Base-by-base conservation (phyloP, 2,113 vertebrate species). In the Recurvirostra avosetta region DNA sequence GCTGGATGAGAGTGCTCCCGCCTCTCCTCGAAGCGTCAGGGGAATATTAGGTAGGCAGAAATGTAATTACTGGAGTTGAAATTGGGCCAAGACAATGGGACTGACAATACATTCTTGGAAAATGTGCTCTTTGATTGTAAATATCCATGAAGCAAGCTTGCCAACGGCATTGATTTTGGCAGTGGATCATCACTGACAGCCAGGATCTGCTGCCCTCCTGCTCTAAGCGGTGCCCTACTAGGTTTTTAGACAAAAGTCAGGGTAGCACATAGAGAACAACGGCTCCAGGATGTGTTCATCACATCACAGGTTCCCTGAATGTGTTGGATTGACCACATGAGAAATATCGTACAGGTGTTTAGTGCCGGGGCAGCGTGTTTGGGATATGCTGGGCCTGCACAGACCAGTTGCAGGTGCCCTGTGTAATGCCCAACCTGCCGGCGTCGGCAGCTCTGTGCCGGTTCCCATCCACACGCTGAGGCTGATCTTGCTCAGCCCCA, bases 161-260 rank as follows among this genome's bases (percentile, higher is more conserved):
- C 92, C 90, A 96, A 53, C 26, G 1, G 9, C 93, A 94, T 94
- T 91, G 96, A 94, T 96, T 96, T 84, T 96, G 96, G 93, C 87
- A 93, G 87, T 95, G 93, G 81, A 76, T 96, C 88, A 70, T 94
- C 92, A 68, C 85, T 79, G 87, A 85, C 74, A 93, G 49, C 81
- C 71, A 38, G 78, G 71, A 79, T 87, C 85, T 86, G 84, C 87
- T 79, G 74, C 84, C 71, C 74, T 95, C 49, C 81, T 75, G 47
- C 93, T 86, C 73, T 94, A 90, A 94, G 74, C 8, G 0, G 40
- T 68, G 77, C 53, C 81, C 90, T 90, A 38, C 87, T 45, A 76
- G 81, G 53, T 88, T 93, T 87, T 95, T 76, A 66, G 86, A 81
- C 70, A 67, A 75, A 49, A 88, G 22, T 40, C 65, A 36, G 49